phyloP scores from a whole-genome alignment of 2,888 invertebrate genomes.

The Caradrina clavipalpis region DNA sequence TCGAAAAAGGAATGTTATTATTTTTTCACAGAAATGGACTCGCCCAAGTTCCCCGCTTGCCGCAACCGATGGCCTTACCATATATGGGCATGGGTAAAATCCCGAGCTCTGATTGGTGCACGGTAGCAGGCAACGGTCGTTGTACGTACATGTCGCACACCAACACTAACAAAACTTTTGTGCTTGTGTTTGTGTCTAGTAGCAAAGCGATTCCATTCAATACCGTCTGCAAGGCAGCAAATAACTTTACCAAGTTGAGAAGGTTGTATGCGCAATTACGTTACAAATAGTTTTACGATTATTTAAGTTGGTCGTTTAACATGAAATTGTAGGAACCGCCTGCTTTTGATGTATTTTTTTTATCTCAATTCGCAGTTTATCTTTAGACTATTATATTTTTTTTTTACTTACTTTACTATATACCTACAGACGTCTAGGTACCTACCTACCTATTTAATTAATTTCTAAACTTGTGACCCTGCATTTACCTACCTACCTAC shows the following conservation, averaged over 20 bases:
- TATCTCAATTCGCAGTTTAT: constrained; percentile 14
- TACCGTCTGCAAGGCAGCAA: constrained; percentile 60
- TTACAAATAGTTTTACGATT: constrained; percentile 16
- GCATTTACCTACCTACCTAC: too few relatives aligned
- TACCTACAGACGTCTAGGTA: too few relatives aligned
- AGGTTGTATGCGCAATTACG: constrained; percentile 42
- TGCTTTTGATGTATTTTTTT: constrained; percentile 30
- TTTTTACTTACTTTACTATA: too few relatives aligned
- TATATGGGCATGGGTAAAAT: constrained; percentile 95
- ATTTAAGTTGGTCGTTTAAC: constrained; percentile 35
- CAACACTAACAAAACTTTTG: constrained; percentile 67
- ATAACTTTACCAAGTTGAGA: constrained; percentile 68
- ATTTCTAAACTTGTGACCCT: too few relatives aligned
- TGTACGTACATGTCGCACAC: constrained; percentile 80
- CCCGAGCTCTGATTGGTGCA: constrained; percentile 92
- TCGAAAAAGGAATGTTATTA: constrained; percentile 78
- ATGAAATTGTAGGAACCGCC: constrained; percentile 28
- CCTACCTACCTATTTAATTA: neutral
- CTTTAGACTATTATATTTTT: constrained; percentile 4
- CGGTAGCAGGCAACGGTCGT: constrained; percentile 87
- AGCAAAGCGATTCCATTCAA: constrained; percentile 81
- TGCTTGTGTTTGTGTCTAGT: constrained; percentile 74
- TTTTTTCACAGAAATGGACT: constrained; percentile 80
- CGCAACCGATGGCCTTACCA: constrained; percentile 93
- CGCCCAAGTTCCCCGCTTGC: constrained; percentile 88